Conservation (phyloP, 1,140 invertebrate species). For the Odontomachus brunneus region DNA sequence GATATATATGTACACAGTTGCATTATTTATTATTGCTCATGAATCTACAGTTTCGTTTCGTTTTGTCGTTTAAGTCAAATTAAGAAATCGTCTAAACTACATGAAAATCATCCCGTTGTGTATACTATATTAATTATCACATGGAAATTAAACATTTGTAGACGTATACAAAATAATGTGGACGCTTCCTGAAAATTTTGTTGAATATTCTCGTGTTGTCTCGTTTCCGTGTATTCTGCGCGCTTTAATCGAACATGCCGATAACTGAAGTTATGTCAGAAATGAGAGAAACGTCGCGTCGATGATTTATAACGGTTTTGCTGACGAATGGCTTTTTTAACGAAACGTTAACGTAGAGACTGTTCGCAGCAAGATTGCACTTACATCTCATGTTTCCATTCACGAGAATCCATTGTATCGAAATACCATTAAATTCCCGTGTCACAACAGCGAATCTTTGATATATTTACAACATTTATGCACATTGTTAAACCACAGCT, state of each 20-base stretch:
- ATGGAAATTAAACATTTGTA: slow-evolving; percentile 14
- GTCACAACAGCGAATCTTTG: slow-evolving; percentile 8
- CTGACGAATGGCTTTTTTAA: slow-evolving; percentile 14
- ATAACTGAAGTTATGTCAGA: slow-evolving; percentile 18
- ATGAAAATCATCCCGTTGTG: not conserved
- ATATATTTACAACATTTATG: slow-evolving; percentile 41
- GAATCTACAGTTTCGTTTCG: slow-evolving; percentile 43
- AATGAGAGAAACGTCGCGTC: slow-evolving; percentile 29
- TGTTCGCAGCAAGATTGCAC: slow-evolving; percentile 63
- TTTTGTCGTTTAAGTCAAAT: slow-evolving; percentile 16
- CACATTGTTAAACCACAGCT: slow-evolving; percentile 30
- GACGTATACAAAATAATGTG: not conserved
- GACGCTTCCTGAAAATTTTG: not conserved
- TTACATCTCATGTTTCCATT: slow-evolving; percentile 42
- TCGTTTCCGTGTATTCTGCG: not conserved
- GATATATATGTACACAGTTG: slow-evolving; percentile 60
- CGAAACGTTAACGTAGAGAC: slow-evolving; percentile 24
- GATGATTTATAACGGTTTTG: slow-evolving; percentile 11
- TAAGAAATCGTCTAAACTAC: no score
- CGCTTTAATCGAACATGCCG: not conserved
- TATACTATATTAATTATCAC: not conserved
- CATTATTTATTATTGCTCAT: slow-evolving; percentile 71
- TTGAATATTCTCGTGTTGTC: not conserved
- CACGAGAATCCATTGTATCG: slow-evolving; percentile 21
- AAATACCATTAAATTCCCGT: slow-evolving; percentile 15